Percentiles rank a stretch among this genome's conserved stretches.
phyloP scores from a whole-genome alignment of 2,113 vertebrate genomes.

The Chionodraco myersi region DNA sequence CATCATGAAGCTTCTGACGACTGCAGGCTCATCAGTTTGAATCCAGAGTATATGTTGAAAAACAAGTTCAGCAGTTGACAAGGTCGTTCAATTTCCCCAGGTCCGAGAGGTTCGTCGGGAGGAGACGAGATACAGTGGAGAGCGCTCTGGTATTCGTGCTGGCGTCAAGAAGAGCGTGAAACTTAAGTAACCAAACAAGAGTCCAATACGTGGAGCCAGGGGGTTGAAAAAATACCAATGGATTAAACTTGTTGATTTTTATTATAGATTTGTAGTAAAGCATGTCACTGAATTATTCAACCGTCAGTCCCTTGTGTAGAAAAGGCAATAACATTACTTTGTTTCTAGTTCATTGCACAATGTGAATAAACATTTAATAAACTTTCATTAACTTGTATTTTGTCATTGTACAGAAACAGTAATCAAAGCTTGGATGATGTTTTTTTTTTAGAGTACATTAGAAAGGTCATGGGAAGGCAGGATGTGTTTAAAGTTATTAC shows the following conservation, averaged over 20 bases:
- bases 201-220: neutral
- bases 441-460: constrained; percentile 11
- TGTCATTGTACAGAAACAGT: constrained; percentile 3
- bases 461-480: constrained; percentile 1
- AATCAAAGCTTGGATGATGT: neutral
- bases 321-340: constrained; percentile 14
- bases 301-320: neutral
- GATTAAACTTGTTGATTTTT: constrained; percentile 33
- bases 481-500: neutral
- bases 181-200: constrained; percentile 84
- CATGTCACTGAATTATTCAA: neutral
- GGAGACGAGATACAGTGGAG: constrained; percentile 88
- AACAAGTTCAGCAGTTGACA: neutral
- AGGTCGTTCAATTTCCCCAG: constrained; percentile 62
- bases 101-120: constrained; percentile 91
- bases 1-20: neutral
- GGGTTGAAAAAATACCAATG: neutral
- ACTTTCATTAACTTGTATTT: neutral
- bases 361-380: constrained; percentile 59
- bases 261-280: constrained; percentile 18
- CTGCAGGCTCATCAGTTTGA: neutral
- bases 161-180: constrained; percentile 96
- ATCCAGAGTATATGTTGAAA: neutral
- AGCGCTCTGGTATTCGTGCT: constrained; percentile 93
- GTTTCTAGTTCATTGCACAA: neutral